Conservation (phyloP, 2,888 invertebrate genomes). For the Athetis lepigone region DNA sequence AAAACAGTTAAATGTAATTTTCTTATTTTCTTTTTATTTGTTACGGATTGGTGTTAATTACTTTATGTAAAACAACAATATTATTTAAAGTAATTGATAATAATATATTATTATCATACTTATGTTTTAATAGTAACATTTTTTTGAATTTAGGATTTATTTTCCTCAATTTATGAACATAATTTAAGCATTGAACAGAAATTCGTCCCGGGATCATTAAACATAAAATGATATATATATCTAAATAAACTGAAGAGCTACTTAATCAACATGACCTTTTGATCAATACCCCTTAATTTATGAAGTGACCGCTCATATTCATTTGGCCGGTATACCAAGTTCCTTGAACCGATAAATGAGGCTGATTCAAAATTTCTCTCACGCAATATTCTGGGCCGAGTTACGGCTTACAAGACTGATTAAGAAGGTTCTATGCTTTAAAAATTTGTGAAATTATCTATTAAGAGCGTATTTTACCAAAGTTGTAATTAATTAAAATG, state of each 20-base stretch:
- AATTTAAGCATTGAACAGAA: constrained; percentile 6
- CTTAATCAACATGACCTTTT: constrained; percentile 20
- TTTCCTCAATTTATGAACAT: constrained; percentile 7
- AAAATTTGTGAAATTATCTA: constrained; percentile 19
- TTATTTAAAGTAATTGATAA: no score
- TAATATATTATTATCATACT: no score
- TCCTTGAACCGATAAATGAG: constrained; percentile 31
- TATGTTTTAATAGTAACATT: neutral
- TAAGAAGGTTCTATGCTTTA: constrained; percentile 40
- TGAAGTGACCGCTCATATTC: constrained; percentile 39
- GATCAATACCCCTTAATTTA: constrained; percentile 48
- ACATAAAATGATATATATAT: constrained; percentile 9
- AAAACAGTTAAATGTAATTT: no score
- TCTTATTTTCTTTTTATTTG: no score
- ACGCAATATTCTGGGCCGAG: constrained; percentile 42
- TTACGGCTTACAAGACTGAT: constrained; percentile 41
- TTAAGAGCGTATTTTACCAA: no score
- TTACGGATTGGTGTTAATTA: no score
- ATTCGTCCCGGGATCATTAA: constrained; percentile 4
- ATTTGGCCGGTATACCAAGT: constrained; percentile 38
- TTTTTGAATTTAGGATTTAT: constrained; percentile 1
- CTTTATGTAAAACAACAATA: no score
- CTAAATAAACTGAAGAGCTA: constrained; percentile 10
- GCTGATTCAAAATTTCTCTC: constrained; percentile 50
- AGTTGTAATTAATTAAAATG: no score